These are phyloP conservation scores for Sepiola atlantica DNA, from an alignment of 2,888 invertebrate genomes.

Conservation along the genomic window DNA sequence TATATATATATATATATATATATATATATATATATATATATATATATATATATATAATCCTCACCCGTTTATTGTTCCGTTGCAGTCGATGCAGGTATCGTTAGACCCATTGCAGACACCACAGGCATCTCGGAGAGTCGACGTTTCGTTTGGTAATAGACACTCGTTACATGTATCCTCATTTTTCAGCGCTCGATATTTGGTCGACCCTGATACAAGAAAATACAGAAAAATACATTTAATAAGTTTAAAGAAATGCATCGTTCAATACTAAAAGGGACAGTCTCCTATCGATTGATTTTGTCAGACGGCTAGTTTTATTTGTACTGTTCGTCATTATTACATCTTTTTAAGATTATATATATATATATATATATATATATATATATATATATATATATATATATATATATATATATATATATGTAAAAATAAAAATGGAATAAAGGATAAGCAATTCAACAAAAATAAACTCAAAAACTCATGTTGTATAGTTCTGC, in stretches of 20 bases:
- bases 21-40: not conserved
- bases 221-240: not conserved
- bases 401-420: no score
- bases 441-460: no score
- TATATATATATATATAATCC: not conserved
- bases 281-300: not conserved
- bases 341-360: no score
- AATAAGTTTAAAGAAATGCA: not conserved
- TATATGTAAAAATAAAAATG: no score
- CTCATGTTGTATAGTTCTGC: no score
- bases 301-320: not conserved
- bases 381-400: no score
- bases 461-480: no score
- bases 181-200: not conserved
- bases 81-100: not conserved
- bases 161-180: not conserved
- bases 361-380: no score
- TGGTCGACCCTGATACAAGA: not conserved
- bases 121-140: not conserved
- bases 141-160: not conserved
- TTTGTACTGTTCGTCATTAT: not conserved
- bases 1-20: not conserved
- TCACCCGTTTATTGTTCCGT: not conserved
- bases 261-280: not conserved
- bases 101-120: not conserved